Conservation (phyloP, 2,888 invertebrate genomes). For the Perdita meconis region DNA sequence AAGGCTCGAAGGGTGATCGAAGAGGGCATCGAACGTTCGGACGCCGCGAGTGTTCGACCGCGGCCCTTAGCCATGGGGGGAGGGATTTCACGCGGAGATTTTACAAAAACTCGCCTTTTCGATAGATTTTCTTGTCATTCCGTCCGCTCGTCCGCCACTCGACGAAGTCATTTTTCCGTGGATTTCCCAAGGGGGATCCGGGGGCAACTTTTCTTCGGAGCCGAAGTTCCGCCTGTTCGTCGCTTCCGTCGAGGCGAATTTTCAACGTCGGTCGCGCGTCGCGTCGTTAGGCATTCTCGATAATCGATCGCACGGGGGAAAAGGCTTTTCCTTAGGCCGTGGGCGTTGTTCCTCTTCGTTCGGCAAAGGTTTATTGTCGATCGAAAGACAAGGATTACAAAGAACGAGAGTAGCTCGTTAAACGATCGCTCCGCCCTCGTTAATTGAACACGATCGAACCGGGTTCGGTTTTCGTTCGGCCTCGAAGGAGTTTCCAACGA, state of each 20-base stretch:
- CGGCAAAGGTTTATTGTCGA: constrained; percentile 31
- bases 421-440: too few species aligned
- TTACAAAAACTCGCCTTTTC: background rate
- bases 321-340: constrained; percentile 27
- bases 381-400: constrained; percentile 30
- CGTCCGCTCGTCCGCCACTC: background rate
- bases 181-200: background rate
- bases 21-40: background rate
- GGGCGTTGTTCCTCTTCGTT: constrained; percentile 1
- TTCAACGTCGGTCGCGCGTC: background rate
- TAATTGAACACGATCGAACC: too few species aligned
- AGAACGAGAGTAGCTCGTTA: too few species aligned
- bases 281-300: background rate
- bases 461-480: too few species aligned
- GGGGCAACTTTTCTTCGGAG: too few species aligned
- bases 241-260: background rate
- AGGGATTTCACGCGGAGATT: background rate
- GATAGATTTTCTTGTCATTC: too few species aligned
- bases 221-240: too few species aligned
- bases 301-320: background rate
- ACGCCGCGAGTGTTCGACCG: background rate
- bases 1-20: background rate
- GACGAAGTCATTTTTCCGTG: background rate
- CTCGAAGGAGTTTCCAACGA: too few species aligned
- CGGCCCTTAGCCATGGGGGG: background rate